These are phyloP conservation scores for Ciconia stormi DNA, from an alignment of 2,113 vertebrate species.

Conservation along the genomic window DNA sequence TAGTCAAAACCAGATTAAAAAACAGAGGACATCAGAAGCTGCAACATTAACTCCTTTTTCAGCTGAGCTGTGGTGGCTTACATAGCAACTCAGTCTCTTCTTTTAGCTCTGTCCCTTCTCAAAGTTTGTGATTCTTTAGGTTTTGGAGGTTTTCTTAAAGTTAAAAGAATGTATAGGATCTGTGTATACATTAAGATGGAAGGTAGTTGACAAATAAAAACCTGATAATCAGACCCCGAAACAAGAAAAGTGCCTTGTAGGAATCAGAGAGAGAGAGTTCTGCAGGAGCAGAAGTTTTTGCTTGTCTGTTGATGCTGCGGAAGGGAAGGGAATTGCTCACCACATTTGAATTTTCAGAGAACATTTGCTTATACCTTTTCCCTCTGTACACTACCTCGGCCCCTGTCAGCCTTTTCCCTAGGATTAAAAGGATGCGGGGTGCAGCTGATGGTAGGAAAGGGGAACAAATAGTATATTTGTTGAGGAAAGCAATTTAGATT, in stretches of 20 bases:
- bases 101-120: not conserved
- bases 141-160: fast-evolving
- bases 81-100: not conserved
- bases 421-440: not conserved
- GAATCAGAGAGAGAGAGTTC: not conserved
- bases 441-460: not conserved
- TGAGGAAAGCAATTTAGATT: not conserved
- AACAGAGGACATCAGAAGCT: not conserved
- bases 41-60: not conserved
- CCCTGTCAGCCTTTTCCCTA: not conserved
- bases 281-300: not conserved
- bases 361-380: not conserved
- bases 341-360: not conserved
- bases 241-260: no score
- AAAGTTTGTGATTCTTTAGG: not conserved
- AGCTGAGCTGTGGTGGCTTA: not conserved
- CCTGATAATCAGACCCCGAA: not conserved
- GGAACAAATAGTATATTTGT: not conserved
- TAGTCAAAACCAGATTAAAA: not conserved
- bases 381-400: not conserved
- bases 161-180: not conserved
- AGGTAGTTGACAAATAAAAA: not conserved
- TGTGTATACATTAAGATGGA: not conserved
- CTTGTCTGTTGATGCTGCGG: not conserved
- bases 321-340: not conserved